Conservation (phyloP, 1,140 invertebrate genomes). For the Scaptodrosophila lebanonensis region DNA sequence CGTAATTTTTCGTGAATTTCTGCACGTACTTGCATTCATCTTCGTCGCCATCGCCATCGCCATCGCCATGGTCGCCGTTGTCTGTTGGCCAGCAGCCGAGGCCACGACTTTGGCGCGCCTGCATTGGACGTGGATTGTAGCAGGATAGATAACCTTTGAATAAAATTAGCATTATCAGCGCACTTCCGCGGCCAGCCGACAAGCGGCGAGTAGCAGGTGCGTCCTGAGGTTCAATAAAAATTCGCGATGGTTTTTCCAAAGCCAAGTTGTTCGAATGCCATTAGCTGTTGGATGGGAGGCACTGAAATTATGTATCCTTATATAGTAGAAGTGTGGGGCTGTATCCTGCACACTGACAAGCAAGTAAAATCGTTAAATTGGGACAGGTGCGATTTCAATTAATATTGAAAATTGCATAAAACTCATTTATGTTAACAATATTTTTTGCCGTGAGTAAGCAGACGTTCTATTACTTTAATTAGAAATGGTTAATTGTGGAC, state of each 20-base stretch:
- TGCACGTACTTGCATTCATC: constrained; percentile 72
- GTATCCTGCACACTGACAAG: too few species aligned
- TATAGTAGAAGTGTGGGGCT: too few species aligned
- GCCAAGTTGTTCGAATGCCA: constrained; percentile 46
- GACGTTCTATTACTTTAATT: too few species aligned
- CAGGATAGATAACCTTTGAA: constrained; percentile 67
- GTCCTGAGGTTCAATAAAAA: constrained; percentile 51
- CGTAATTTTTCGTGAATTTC: constrained; percentile 73
- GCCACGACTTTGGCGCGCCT: constrained; percentile 20
- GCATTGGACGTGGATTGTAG: constrained; percentile 53
- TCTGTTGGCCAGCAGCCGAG: constrained; percentile 13
- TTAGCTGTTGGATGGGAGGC: constrained; percentile 36
- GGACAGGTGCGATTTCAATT: too few species aligned
- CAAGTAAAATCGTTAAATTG: too few species aligned
- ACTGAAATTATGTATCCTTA: too few species aligned
- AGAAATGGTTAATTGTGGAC: too few species aligned
- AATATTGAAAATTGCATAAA: too few species aligned
- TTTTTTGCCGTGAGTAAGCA: too few species aligned
- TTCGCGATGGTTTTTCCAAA: constrained; percentile 43
- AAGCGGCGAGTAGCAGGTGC: constrained; percentile 23
- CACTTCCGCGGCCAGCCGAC: constrained; percentile 28
- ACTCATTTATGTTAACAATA: too few species aligned
- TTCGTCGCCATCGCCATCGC: constrained; percentile 43
- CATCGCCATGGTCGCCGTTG: constrained; percentile 10
- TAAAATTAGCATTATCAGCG: constrained; percentile 67